Percentiles rank a stretch among this genome's conserved stretches.
These are phyloP conservation scores for Morpho deidamia DNA, from an alignment of 2,888 invertebrate genomes.

Conservation along the genomic window DNA sequence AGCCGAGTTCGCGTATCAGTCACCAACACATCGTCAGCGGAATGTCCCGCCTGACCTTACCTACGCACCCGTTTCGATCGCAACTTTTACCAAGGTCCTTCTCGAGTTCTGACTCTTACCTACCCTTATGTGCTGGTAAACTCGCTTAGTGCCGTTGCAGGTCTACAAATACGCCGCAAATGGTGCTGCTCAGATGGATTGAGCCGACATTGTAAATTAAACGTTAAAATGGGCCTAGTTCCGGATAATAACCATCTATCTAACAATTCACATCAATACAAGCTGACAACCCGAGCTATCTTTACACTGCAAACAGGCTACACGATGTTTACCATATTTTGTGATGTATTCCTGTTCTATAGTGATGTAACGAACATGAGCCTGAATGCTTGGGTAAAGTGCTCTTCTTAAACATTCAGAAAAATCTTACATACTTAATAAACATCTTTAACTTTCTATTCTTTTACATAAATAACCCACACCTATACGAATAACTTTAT, in stretches of 20 bases:
- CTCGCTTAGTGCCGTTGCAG: constrained; percentile 37
- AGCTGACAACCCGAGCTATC: constrained; percentile 47
- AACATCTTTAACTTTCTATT: constrained; percentile 59
- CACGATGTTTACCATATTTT: not conserved
- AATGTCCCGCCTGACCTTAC: constrained; percentile 41
- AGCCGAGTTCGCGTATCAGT: constrained; percentile 68
- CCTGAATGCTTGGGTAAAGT: constrained; percentile 21
- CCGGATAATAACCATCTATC: constrained; percentile 68
- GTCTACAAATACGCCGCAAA: constrained; percentile 40
- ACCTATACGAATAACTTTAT: constrained; percentile 64
- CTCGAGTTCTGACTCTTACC: constrained; percentile 37
- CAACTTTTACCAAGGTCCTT: constrained; percentile 50
- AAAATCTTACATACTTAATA: constrained; percentile 64
- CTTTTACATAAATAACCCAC: constrained; percentile 71
- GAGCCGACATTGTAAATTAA: constrained; percentile 59
- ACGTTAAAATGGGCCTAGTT: constrained; percentile 58
- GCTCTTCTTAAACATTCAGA: constrained; percentile 52
- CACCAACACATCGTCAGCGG: constrained; percentile 64
- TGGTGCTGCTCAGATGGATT: constrained; percentile 58
- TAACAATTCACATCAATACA: constrained; percentile 60
- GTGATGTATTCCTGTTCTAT: not conserved
- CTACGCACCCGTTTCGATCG: constrained; percentile 49
- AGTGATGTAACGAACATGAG: not conserved
- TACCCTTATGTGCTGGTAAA: constrained; percentile 40
- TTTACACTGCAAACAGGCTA: constrained; percentile 14